Percentiles rank a stretch among this genome's conserved stretches.
Evolutionary conservation across 2,888 invertebrate genomes (phyloP).

Genomic region (Magallana nippona): DNA sequence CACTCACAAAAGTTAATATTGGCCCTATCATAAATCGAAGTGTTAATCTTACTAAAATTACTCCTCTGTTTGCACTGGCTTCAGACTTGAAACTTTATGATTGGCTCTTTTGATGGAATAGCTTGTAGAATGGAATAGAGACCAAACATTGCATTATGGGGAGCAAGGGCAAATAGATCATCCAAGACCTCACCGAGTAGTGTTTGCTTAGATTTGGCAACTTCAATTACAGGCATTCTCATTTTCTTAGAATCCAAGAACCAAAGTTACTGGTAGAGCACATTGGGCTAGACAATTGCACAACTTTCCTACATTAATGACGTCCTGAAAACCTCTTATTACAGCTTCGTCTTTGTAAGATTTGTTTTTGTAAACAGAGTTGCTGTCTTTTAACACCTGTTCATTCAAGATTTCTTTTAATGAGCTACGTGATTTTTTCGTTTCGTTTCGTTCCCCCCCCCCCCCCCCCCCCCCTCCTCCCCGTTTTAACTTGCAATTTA

Average conservation of each 20-base stretch:
- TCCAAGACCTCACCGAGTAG: background rate
- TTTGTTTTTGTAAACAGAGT: too few species aligned
- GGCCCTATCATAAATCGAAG: constrained; percentile 5
- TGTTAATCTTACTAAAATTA: background rate
- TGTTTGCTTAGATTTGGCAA: background rate
- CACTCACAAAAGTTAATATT: background rate
- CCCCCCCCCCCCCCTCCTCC: too few species aligned
- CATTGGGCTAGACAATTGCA: too few species aligned
- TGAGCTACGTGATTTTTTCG: too few species aligned
- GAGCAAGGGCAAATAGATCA: background rate
- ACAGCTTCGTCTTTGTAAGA: too few species aligned
- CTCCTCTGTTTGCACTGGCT: background rate
- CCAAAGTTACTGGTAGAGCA: too few species aligned
- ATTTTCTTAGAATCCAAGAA: constrained; percentile 2
- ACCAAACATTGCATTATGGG: background rate
- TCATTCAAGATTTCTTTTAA: too few species aligned
- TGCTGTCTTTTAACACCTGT: too few species aligned
- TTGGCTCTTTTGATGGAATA: background rate
- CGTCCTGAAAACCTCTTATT: too few species aligned
- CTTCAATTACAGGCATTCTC: background rate
- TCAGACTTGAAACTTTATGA: background rate
- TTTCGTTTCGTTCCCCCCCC: too few species aligned
- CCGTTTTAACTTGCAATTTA: too few species aligned
- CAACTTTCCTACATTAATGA: too few species aligned
- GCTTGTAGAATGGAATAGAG: background rate